Conservation (phyloP, 2,888 invertebrate genomes). For the Lasioglossum villosulum region DNA sequence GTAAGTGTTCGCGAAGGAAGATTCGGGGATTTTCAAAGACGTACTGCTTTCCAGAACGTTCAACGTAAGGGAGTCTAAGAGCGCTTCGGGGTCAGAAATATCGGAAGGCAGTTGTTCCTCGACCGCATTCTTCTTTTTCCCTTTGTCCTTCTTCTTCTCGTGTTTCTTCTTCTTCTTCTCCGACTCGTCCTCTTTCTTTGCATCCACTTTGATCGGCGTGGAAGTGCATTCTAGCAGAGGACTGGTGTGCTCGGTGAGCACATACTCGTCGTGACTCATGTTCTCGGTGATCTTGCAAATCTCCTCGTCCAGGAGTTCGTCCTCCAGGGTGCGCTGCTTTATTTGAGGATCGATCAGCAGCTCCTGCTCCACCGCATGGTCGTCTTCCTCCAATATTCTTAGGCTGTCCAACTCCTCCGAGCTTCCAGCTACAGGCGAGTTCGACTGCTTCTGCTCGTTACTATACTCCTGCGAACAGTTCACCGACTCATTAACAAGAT, state of each 20-base stretch:
- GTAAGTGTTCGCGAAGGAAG: not conserved
- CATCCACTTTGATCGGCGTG: conserved; percentile 64
- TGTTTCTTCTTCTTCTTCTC: conserved; percentile 43
- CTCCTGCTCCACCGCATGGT: conserved; percentile 15
- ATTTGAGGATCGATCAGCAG: conserved; percentile 38
- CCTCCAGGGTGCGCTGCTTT: conserved; percentile 77
- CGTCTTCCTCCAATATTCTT: not conserved
- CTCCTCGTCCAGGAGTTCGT: conserved; percentile 82
- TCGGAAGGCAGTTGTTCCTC: conserved; percentile 73
- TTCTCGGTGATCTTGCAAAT: conserved; percentile 84
- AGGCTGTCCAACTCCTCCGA: not conserved
- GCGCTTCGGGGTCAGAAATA: conserved; percentile 41
- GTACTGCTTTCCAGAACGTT: not conserved
- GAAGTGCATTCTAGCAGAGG: conserved; percentile 74
- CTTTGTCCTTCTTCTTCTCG: conserved; percentile 55
- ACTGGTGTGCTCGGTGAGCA: conserved; percentile 81
- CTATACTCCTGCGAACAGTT: not conserved
- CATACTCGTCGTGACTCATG: conserved; percentile 83
- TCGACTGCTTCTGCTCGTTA: not conserved
- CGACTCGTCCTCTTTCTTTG: conserved; percentile 13
- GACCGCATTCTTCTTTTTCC: conserved; percentile 75
- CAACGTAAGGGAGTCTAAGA: not conserved
- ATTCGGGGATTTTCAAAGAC: conserved; percentile 18
- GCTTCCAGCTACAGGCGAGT: not conserved
- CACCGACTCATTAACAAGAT: not conserved